Conservation (phyloP, 2,113 vertebrate genomes). For the Python bivittatus region DNA sequence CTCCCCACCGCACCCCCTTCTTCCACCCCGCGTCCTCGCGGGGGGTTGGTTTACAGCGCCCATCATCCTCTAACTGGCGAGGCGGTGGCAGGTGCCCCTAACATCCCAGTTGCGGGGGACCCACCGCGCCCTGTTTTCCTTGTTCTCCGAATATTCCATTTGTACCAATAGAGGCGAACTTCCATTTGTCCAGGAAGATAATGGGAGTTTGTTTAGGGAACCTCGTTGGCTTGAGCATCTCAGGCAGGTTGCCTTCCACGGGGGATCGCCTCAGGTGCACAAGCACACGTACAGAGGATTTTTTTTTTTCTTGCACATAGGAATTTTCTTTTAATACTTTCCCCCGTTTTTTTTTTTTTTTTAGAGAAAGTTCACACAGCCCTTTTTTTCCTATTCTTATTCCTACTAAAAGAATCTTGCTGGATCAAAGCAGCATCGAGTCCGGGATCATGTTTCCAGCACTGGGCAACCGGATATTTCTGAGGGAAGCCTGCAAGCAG, state of each 20-base stretch:
- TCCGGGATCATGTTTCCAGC: background rate
- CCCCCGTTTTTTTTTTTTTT: background rate
- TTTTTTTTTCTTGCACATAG: background rate
- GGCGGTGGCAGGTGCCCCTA: background rate
- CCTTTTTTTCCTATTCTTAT: background rate
- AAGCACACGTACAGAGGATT: background rate
- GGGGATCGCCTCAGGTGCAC: too few species aligned
- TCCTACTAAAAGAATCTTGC: background rate
- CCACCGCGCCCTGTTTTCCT: background rate
- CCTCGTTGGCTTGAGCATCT: background rate
- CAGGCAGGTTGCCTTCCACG: too few species aligned
- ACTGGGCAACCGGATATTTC: background rate
- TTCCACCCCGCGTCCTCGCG: background rate
- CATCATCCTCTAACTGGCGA: background rate
- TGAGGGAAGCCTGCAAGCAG: background rate
- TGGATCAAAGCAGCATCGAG: background rate
- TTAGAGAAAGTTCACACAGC: background rate
- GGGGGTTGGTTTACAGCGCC: background rate
- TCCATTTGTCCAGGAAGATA: background rate
- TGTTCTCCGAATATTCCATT: background rate
- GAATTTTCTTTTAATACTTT: background rate
- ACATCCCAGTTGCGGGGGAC: background rate
- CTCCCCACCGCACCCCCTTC: background rate
- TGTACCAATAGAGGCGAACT: too few species aligned
- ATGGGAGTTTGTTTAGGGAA: background rate